Evolutionary conservation across 2,888 invertebrate genomes (phyloP), one percentile per base, ranked within the genome.

Genomic region (Smittia sp.): DNA sequence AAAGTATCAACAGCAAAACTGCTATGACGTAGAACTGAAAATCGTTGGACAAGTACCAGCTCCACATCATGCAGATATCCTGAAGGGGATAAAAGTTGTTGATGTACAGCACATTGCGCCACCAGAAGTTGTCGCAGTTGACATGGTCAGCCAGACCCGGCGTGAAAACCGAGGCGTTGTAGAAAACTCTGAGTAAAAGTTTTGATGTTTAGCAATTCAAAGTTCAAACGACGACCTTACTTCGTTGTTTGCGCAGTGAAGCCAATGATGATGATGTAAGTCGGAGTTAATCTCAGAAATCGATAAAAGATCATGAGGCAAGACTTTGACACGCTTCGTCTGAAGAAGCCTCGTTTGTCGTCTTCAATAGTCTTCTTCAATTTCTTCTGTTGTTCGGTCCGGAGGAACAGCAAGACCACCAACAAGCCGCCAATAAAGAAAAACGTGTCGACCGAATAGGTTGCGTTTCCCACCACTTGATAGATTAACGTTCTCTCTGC

Each of bases 401-500:
- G 85, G 77, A 91, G 85, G 79, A 89, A 92, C 4, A 90, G 84
- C 75, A 91, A 84, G 0, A 91, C 89, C 46, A 92, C 89, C 75
- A 92, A 84, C 62, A 92, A 84, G 2, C 92, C 92, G 90, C 92
- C 92, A 76, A 93, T 91, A 78, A 92, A 92, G 83, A 93, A 93
- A 83, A 93, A 93, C 3, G 92, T 91, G 79, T 93, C 93, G 58
- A 93, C 93, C 66, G 93, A 92, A 80, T 91, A 92, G 4, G 92
- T 91, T 0, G 92, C 93, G 81, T 93, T 93, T 74, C 92, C 90
- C 74, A 93, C 89, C 0, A 92, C 89, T 80, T 93, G 93, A 81
- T 91, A 93, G 82, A 89, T 85, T 80, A 91, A 89, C 77, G 89
- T 88, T 74, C 91, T 85, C 80, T 93, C 92, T 0, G 89, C 90